These are phyloP conservation scores for Acholoe squamosa DNA, from an alignment of 2,888 invertebrate species.

Conservation along the genomic window DNA sequence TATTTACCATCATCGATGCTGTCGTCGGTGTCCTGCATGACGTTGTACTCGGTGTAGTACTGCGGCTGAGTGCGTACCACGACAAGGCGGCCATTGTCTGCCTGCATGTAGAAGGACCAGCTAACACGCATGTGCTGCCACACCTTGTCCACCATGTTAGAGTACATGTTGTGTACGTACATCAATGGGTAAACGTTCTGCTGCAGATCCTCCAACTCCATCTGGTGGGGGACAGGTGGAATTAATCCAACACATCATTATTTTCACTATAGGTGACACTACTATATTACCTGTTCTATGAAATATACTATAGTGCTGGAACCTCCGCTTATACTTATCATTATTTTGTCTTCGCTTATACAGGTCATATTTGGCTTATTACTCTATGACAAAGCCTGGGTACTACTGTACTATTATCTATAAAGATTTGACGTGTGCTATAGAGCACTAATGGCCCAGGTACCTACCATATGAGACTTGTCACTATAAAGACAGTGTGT, in stretches of 20 bases:
- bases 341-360: too few species aligned
- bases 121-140: slow-evolving; percentile 76
- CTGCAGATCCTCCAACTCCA: slow-evolving; percentile 32
- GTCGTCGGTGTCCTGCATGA: slow-evolving; percentile 43
- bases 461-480: too few species aligned
- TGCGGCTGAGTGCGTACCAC: slow-evolving; percentile 78
- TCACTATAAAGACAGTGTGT: too few species aligned
- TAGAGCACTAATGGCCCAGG: too few species aligned
- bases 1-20: slow-evolving; percentile 47
- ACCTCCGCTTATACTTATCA: too few species aligned
- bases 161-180: slow-evolving; percentile 80
- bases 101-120: slow-evolving; percentile 80
- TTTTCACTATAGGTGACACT: too few species aligned
- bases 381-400: too few species aligned
- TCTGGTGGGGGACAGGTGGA: background rate
- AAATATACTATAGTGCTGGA: too few species aligned
- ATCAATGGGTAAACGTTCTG: slow-evolving; percentile 76
- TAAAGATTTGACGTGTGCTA: too few species aligned
- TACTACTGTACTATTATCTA: too few species aligned
- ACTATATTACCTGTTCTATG: too few species aligned
- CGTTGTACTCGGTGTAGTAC: slow-evolving; percentile 69
- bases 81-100: slow-evolving; percentile 77
- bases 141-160: slow-evolving; percentile 79
- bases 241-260: background rate
- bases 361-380: too few species aligned